A percentile compares a stretch with the other conserved stretches of the same genome.
Evolutionary conservation across 2,113 vertebrate species (phyloP).

Genomic region (Ornithorhynchus anatinus): DNA sequence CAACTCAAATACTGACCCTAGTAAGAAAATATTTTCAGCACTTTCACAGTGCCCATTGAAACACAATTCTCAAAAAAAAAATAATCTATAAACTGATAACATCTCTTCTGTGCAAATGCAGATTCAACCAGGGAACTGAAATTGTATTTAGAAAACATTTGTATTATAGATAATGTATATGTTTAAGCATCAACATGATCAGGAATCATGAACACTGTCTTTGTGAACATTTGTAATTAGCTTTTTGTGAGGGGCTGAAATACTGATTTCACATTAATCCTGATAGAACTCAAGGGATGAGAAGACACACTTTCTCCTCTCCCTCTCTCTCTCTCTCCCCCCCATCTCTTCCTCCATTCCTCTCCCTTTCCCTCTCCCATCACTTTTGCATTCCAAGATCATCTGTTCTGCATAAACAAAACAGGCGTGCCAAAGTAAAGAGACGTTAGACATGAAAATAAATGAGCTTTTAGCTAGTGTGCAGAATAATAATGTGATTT

Average conservation of each 20-base stretch:
- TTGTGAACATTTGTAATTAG: slow-evolving; percentile 20
- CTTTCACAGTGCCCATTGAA: slow-evolving; percentile 29
- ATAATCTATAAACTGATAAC: slow-evolving; percentile 7
- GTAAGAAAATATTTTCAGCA: not conserved
- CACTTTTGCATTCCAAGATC: slow-evolving; percentile 34
- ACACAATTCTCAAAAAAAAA: not conserved
- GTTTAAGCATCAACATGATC: slow-evolving; percentile 1
- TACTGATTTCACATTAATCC: slow-evolving; percentile 42
- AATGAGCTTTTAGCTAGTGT: slow-evolving; percentile 32
- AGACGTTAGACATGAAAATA: slow-evolving; percentile 27
- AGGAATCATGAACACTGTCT: not conserved
- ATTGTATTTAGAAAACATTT: slow-evolving; percentile 29
- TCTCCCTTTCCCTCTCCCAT: slow-evolving; percentile 11
- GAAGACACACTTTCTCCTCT: too few species aligned
- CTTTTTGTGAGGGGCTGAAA: slow-evolving; percentile 14
- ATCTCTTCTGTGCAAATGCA: slow-evolving; percentile 3
- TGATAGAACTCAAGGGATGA: slow-evolving; percentile 47
- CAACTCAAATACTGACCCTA: slow-evolving; percentile 12
- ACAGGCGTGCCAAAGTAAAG: not conserved
- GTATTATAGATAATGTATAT: slow-evolving; percentile 20
- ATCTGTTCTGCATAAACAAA: slow-evolving; percentile 53
- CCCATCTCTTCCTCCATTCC: not conserved
- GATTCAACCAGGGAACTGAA: slow-evolving; percentile 4
- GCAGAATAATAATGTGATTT: slow-evolving; percentile 41
- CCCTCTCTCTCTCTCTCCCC: not conserved